These are phyloP conservation scores for Oryzias curvinotus DNA, from an alignment of 2,113 vertebrate species.

Conservation along the genomic window DNA sequence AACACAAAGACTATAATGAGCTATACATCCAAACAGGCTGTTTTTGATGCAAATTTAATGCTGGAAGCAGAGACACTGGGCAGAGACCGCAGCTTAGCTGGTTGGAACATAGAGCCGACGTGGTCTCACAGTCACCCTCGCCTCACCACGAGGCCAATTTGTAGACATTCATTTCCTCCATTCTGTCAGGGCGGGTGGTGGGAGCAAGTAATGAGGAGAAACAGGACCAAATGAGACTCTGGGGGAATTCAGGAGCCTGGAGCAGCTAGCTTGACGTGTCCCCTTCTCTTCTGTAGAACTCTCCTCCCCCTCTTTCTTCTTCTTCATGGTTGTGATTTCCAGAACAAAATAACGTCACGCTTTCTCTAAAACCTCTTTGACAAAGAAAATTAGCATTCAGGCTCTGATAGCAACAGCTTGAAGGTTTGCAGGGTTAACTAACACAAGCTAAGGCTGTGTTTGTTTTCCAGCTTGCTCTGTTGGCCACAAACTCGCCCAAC, in stretches of 20 bases:
- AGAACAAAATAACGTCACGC: conserved; percentile 32
- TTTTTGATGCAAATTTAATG: conserved; percentile 54
- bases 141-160: conserved; percentile 62
- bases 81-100: conserved; percentile 22
- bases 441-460: conserved; percentile 4
- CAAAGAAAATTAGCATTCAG: conserved; percentile 32
- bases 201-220: conserved; percentile 25
- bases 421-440: conserved; percentile 9
- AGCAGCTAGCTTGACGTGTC: conserved; percentile 15
- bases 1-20: conserved; percentile 47
- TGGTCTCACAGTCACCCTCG: conserved; percentile 33
- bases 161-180: conserved; percentile 60
- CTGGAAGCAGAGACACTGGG: conserved; percentile 35
- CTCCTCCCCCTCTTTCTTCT: conserved; percentile 11
- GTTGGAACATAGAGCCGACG: conserved; percentile 29
- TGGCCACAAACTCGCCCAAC: conserved; percentile 19
- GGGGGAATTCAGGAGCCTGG: conserved; percentile 49
- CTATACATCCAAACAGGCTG: conserved; percentile 7
- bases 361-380: conserved; percentile 2
- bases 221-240: conserved; percentile 56
- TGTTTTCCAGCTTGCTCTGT: conserved; percentile 4
- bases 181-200: conserved; percentile 48
- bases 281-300: conserved; percentile 13
- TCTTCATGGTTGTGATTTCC: conserved; percentile 10
- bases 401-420: background rate